Evolutionary conservation across 2,797 vertebrate genomes (phyloP), one percentile per base, ranked within the genome.

Genomic region (Bradypodion pumilum): DNA sequence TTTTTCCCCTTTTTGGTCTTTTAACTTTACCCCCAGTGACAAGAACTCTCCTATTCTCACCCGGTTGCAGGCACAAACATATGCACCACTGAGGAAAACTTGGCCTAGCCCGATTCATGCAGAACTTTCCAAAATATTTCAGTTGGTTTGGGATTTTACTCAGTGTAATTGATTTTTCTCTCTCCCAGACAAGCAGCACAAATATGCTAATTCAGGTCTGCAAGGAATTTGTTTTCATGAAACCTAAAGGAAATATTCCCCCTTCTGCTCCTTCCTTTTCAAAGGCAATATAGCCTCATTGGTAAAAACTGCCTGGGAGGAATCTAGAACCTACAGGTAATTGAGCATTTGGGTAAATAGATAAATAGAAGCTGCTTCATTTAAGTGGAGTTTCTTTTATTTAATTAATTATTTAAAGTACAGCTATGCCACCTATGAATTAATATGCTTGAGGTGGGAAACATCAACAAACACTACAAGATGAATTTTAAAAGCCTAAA

Each of bases 261-360:
- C 0, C 32, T 90, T 52, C 78, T n/a, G 46, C 19, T 78, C 4
- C 37, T 82, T 80, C 78, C 84, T 70, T 85, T 81, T 85, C 65
- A 81, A 85, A 80, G 72, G 78, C 78, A 80, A 66, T 68, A 35
- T 78, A 80, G 35, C 46, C 78, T 85, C 84, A 85, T 85, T 81
- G 70, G 63, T 85, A 85, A 81, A 81, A 85, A 81, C 70, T 70
- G 84, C 84, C 84, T 76, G 25, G 65, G 65, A 85, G 84, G 66
- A 76, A 81, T 74, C 73, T 65, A 62, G 32, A 85, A 85, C 44
- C 79, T 85, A 62, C 42, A 70, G 78, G 78, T 76, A 85, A 81
- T 85, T 81, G 78, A 80, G 32, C 74, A n/a, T 81, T 81, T 85
- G 73, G 79, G 76, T 70, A 85, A 76, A 81, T 70, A 65, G 63